Evolutionary conservation across 2,888 invertebrate species (phyloP), one percentile per base, ranked within the genome.

Genomic region (Lasioglossum marginatum): DNA sequence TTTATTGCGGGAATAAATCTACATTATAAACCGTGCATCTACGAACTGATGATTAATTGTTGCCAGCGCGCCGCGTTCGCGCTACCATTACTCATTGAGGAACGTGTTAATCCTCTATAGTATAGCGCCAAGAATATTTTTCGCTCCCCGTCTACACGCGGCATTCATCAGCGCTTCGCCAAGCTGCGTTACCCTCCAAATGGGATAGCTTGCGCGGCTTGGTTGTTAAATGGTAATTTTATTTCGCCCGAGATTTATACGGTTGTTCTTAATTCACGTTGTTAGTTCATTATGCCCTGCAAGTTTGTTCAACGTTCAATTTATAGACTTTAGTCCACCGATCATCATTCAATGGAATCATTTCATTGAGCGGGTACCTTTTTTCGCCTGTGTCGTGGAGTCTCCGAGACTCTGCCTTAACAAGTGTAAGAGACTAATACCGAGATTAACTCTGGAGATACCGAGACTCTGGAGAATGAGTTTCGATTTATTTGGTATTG

Each of bases 51-150:
- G 87, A 87, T 87, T 83, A 87, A 87, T 86, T 74, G 78, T 75
- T 77, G 73, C 16, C 57, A n/a, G 80, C n/a, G 48, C 52, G 52
- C 63, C 43, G 60, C 57, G 75, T 75, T 63, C 45, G 12, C 68
- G 71, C 81, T 37, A 73, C 43, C 87, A 87, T 87, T 83, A 81
- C 68, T 87, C 87, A 83, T 80, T 78, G 82, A 79, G 70, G 66
- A 87, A 83, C 87, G 83, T 87, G 87, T 87, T 87, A 87, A 87
- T 87, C 83, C 80, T 70, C 79, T 75, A 63, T 74, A 87, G 73
- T 83, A 71, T 40, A 81, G 48, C 66, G 78, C 40, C 87, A 63
- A 52, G 78, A 81, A 83, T 79, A 83, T 87, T 87, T 87, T 79
- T 79, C 78, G 68, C 48, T 63, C 70, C 40, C 45, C 34, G n/a